Conservation (phyloP, 2,888 invertebrate genomes). For the Platynereis dumerilii region DNA sequence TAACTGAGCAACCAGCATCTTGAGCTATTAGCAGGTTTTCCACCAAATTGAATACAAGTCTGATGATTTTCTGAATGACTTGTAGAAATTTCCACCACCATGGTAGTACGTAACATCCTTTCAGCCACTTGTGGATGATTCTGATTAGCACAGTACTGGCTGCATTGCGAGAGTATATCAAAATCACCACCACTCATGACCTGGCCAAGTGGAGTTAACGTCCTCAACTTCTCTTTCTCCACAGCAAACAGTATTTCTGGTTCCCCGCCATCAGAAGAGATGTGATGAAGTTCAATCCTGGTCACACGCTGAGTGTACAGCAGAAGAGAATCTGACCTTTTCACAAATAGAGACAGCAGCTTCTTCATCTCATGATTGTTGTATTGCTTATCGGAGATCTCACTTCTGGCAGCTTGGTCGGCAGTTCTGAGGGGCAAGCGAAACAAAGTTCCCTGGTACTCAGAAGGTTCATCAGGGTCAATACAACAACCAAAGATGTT, state of each 20-base stretch:
- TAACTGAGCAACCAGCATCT: background rate
- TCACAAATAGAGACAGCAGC: conserved; percentile 43
- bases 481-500: conserved; percentile 44
- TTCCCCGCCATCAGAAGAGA: conserved; percentile 23
- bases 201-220: background rate
- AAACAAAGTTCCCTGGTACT: conserved; percentile 41
- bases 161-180: background rate
- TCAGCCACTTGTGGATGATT: too few relatives aligned
- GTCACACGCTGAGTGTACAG: conserved; percentile 53
- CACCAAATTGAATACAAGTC: too few relatives aligned
- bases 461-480: background rate
- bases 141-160: background rate
- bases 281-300: conserved; percentile 42
- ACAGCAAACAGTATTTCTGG: conserved; percentile 22
- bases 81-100: background rate
- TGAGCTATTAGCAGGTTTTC: too few relatives aligned
- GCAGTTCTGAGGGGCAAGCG: conserved; percentile 41
- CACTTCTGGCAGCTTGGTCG: conserved; percentile 37
- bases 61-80: background rate
- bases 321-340: conserved; percentile 45
- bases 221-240: conserved; percentile 9
- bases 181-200: too few relatives aligned
- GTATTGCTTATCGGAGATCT: conserved; percentile 46
- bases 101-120: background rate
- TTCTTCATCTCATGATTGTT: conserved; percentile 39